phyloP scores from a whole-genome alignment of 2,797 vertebrate genomes.

The Sebastes aleutianus region DNA sequence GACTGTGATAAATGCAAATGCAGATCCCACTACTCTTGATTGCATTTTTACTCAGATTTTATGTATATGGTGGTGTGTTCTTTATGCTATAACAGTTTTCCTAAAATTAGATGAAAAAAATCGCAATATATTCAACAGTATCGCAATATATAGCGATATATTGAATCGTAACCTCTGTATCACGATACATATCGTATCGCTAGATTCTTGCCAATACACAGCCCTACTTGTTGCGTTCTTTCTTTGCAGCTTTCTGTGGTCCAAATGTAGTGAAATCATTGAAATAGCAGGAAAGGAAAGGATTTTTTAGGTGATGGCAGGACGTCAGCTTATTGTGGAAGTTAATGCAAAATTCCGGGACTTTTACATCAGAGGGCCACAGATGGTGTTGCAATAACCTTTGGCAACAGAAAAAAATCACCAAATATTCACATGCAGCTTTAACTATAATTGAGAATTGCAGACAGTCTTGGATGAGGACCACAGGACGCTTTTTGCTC shows the following conservation, averaged over 20 bases:
- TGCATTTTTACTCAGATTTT: too few species aligned
- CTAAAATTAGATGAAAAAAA: too few species aligned
- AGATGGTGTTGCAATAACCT: not conserved
- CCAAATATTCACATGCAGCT: not conserved
- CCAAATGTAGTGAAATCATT: not conserved
- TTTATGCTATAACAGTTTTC: too few species aligned
- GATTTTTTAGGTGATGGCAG: not conserved
- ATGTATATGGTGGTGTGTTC: too few species aligned
- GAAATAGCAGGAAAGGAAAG: not conserved
- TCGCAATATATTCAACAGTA: too few species aligned
- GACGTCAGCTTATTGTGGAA: not conserved
- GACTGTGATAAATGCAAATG: too few species aligned
- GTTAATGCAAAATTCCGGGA: not conserved
- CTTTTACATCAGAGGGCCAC: not conserved
- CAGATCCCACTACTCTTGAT: too few species aligned
- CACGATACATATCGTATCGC: too few species aligned
- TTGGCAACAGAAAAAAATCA: not conserved
- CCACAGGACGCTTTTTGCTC: not conserved
- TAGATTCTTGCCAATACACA: too few species aligned
- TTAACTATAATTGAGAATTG: not conserved
- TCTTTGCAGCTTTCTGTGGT: not conserved
- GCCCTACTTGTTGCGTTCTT: not conserved
- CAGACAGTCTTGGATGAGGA: not conserved
- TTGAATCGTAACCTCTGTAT: too few species aligned
- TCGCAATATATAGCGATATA: too few species aligned